A percentile compares a stretch with the other conserved stretches of the same genome.
Conservation (phyloP, 2,888 invertebrate species). For the Abrostola tripartita region DNA sequence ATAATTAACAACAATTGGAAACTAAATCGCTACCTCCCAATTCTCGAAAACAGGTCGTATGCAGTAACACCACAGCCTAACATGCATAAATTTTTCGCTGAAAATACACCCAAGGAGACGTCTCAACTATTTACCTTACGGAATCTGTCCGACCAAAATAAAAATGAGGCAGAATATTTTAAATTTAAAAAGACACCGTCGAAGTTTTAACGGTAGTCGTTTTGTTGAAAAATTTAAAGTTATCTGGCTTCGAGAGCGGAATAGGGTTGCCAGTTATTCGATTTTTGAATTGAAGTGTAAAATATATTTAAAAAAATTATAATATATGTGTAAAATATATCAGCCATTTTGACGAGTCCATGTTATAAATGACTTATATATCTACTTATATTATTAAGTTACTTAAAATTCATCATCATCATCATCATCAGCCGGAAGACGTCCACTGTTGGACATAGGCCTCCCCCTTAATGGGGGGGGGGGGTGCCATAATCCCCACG, state of each 20-base stretch:
- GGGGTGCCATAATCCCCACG: too few relatives aligned
- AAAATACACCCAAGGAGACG: conserved; percentile 55
- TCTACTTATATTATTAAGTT: too few relatives aligned
- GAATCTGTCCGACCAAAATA: conserved; percentile 64
- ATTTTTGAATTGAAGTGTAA: background rate
- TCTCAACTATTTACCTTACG: conserved; percentile 63
- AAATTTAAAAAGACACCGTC: conserved; percentile 60
- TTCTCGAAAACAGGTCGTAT: conserved; percentile 2
- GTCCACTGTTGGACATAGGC: too few relatives aligned
- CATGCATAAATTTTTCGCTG: conserved; percentile 48
- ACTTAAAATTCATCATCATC: too few relatives aligned
- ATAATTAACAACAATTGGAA: background rate
- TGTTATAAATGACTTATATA: background rate
- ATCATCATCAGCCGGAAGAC: too few relatives aligned
- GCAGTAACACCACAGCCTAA: conserved; percentile 27
- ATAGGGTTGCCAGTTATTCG: background rate
- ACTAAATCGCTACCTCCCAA: background rate
- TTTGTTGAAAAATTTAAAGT: conserved; percentile 60
- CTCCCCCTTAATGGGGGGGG: too few relatives aligned
- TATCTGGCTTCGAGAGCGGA: conserved; percentile 30
- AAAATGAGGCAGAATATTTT: conserved; percentile 71
- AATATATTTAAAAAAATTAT: too few relatives aligned
- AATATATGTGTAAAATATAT: too few relatives aligned
- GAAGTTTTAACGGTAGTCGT: conserved; percentile 50
- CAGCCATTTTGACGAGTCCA: background rate